Base-by-base conservation (phyloP, 1,140 invertebrate species). In the Meloidogyne hapla region DNA sequence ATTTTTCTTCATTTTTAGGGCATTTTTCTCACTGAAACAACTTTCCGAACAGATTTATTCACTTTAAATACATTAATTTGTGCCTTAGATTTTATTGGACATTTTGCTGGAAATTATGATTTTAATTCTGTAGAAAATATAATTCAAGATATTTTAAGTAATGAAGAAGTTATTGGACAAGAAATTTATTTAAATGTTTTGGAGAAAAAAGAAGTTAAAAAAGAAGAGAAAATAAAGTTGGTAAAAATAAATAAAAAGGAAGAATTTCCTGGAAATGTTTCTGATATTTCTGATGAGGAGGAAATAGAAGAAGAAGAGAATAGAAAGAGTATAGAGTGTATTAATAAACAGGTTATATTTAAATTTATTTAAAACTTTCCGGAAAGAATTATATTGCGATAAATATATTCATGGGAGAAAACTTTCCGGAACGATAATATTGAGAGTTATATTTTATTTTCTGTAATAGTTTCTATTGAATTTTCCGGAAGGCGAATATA, bases 111-210 rank as follows among this genome's bases (percentile, higher is more conserved):
- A 6, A 78, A 78, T 25, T 78, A 79, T 38, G 77, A 78, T 40
- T 75, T 78, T 48, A 62, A 71, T 21, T 77, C 45, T 18, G 75
- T 78, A 21, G 76, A 78, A 18, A 26, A 45, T 10, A 78, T 78
- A 25, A 69, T 78, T 45, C 61, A 63, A 15, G 77, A 78, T 38
- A 71, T 78, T 63, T 56, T 78, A 10, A 56, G 70, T 25, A 78
- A 78, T 45, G 77, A 78, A 63, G 77, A 78, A 80, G 40, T 78
- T 74, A 79, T 78, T 26, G 26, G 25, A 21, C 77, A 78, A 48
- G 78, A 78, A 62, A 78, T 78, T 71, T 75, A 80, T 38, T 38
- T 78, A 40, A 75, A 78, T 48, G 33, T 78, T n/a, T 25, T 78
- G 12, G 65, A 48, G 9, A 40, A 66, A 26, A 21, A 66, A 6